Evolutionary conservation across 2,113 vertebrate species (phyloP).

Genomic region (Trematocara nigrifrons): DNA sequence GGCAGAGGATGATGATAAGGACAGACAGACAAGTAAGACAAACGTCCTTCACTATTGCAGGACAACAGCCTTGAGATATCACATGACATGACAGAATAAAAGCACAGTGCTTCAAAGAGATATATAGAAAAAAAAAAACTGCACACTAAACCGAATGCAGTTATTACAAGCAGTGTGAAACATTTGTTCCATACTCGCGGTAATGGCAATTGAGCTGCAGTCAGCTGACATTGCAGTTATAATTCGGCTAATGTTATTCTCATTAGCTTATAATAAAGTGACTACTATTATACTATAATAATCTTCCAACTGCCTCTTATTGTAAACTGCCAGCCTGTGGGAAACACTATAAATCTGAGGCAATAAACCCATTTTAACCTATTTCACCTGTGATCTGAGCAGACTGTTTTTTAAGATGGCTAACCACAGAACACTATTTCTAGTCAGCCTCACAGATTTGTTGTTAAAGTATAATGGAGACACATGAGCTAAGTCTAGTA

Average conservation of each 20-base stretch:
- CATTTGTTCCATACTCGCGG: neutral
- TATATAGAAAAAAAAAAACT: neutral
- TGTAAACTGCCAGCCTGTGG: neutral
- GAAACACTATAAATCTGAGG: neutral
- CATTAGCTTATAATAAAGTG: neutral
- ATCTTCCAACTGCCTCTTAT: neutral
- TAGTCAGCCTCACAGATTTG: slow-evolving; percentile 11
- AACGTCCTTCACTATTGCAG: neutral
- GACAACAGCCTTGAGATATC: neutral
- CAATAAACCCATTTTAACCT: slow-evolving; percentile 10
- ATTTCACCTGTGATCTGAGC: neutral
- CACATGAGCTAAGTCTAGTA: slow-evolving; percentile 41
- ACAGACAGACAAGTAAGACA: neutral
- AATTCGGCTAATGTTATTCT: neutral
- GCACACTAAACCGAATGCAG: neutral
- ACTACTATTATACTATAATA: neutral
- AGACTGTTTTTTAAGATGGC: neutral
- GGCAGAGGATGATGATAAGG: neutral
- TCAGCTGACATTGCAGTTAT: neutral
- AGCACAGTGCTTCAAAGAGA: neutral
- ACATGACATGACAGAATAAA: neutral
- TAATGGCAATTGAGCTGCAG: neutral
- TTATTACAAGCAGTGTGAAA: neutral
- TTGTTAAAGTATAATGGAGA: slow-evolving; percentile 56
- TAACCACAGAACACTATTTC: neutral